Percentiles rank a stretch among this genome's conserved stretches.
Evolutionary conservation across 2,888 invertebrate genomes (phyloP).

Genomic region (Halictus quadricinctus): DNA sequence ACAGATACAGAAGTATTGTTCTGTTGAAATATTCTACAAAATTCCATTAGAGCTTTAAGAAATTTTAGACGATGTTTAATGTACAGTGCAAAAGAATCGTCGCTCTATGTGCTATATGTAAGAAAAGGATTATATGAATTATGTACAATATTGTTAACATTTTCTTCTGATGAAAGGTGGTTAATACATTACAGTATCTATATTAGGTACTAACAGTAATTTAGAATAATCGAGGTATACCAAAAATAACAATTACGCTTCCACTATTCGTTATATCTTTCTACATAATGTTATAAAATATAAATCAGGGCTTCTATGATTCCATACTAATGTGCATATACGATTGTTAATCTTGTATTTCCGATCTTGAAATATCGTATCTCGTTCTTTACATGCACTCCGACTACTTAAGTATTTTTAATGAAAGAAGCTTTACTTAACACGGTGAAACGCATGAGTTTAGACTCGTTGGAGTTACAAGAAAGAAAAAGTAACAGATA

Average conservation of each 20-base stretch:
- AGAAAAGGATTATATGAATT: slow-evolving; percentile 32
- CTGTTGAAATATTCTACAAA: slow-evolving; percentile 40
- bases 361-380: slow-evolving; percentile 25
- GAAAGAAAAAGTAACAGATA: background rate
- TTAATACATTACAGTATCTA: slow-evolving; percentile 48
- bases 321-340: slow-evolving; percentile 41
- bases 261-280: slow-evolving; percentile 54
- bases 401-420: slow-evolving; percentile 43
- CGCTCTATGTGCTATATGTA: slow-evolving; percentile 28
- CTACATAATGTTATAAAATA: slow-evolving; percentile 48
- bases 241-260: slow-evolving; percentile 58
- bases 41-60: slow-evolving; percentile 42
- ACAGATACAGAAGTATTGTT: slow-evolving; percentile 26
- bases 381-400: slow-evolving; percentile 50
- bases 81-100: slow-evolving; percentile 48
- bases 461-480: background rate
- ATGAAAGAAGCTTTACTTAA: slow-evolving; percentile 23
- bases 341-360: slow-evolving; percentile 37
- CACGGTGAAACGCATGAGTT: background rate
- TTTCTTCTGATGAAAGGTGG: slow-evolving; percentile 34
- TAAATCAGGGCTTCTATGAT: slow-evolving; percentile 36
- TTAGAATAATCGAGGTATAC: slow-evolving; percentile 42
- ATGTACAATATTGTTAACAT: slow-evolving; percentile 53
- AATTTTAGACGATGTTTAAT: slow-evolving; percentile 43
- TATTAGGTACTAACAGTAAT: slow-evolving; percentile 32